Conservation (phyloP, 2,888 invertebrate genomes). For the Eupithecia subumbrata region DNA sequence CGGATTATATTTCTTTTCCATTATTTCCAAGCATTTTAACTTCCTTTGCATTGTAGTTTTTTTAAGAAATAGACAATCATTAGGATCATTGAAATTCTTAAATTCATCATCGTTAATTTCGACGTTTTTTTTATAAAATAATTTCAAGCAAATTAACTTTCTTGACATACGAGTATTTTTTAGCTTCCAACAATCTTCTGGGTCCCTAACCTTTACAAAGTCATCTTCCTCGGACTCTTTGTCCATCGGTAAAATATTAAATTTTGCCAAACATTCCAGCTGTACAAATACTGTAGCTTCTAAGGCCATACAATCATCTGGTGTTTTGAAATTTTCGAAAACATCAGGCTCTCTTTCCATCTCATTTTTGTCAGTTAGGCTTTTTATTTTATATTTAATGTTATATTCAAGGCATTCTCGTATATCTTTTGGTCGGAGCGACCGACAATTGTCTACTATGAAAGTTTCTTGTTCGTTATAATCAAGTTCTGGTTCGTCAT, state of each 20-base stretch:
- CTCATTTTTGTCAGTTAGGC: not conserved
- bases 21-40: not conserved
- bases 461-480: not conserved
- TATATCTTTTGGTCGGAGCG: not conserved
- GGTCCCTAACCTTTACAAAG: not conserved
- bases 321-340: not conserved
- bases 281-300: not conserved
- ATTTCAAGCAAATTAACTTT: not conserved
- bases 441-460: not conserved
- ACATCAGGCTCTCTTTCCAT: not conserved
- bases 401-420: not conserved
- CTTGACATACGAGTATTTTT: not conserved
- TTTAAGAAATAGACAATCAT: not conserved
- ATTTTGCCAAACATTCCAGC: not conserved
- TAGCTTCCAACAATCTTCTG: conserved; percentile 2
- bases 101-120: not conserved
- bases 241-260: not conserved
- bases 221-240: not conserved
- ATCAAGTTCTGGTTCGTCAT: not conserved
- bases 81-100: not conserved
- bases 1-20: not conserved
- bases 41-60: not conserved
- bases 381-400: not conserved
- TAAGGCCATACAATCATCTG: not conserved
- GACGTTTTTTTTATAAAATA: not conserved